Evolutionary conservation across 2,888 invertebrate genomes (phyloP), one percentile per base, ranked within the genome.

Genomic region (Clostera curtula): DNA sequence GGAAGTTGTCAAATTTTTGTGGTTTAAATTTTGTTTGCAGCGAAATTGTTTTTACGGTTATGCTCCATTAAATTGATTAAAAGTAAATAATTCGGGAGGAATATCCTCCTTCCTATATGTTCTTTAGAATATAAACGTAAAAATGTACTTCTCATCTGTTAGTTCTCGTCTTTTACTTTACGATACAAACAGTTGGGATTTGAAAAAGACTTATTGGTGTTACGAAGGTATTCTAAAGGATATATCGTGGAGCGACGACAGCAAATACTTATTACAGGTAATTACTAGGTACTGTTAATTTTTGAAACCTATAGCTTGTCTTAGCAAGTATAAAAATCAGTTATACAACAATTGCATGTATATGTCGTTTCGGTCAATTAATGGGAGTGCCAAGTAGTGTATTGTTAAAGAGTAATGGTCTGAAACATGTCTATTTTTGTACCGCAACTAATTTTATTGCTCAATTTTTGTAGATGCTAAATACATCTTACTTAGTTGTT

Each of bases 91-190:
- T 27, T 13, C 7, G 14, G 6, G 10, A 8, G n/a, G 5, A 11
- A 9, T 3, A 24, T 29, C 32, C 23, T 33, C 26, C 10, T 35
- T 13, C 18, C 26, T 42, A 36, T 36, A 37, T 36, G 37, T 34
- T 36, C 22, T 10, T 20, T 26, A 27, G 25, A 23, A 21, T 34
- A 21, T 29, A 35, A 38, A 29, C 34, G 8, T 29, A 28, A 72
- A 49, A 50, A 87, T 87, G 87, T 85, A 82, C 63, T 72, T 88
- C 39, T 85, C 86, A 12, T 85, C 87, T 18, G 73, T 85, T 36
- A 86, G 87, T 48, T 85, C 84, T 21, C 82, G 84, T 21, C 65
- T 88, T 36, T 72, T 86, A 54, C 66, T 88, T 12, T 85, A 87
- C 49, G 85, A 86, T 37, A 76, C 72, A 34, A 84, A 76, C 48